Base-by-base conservation (phyloP, 2,113 vertebrate genomes). In the Archocentrus centrarchus region DNA sequence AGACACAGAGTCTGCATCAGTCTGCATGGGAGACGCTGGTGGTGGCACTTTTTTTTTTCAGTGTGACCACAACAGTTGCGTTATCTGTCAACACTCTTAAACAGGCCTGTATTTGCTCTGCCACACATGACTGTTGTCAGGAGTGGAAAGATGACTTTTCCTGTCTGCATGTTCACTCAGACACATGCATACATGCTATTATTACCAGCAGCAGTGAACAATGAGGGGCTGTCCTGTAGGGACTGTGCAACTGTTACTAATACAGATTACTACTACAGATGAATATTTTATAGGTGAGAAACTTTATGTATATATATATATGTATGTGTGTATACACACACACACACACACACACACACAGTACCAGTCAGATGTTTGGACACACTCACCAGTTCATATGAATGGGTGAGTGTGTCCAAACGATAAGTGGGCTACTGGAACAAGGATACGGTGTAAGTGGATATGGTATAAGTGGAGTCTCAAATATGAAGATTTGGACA, bases 1-100 rank as follows among this genome's bases (percentile, higher is more conserved):
- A 90, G 91, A 89, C 93, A 85, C 8, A 0, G 75, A 77, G 88
- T 84, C 90, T 85, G 76, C 78, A 79, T 79, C 68, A 75, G 88
- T 84, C 89, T 85, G 77, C 76, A 81, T 68, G 75, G 55, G 53
- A 85, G 73, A 83, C 80, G 44, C 55, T 75, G 68, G 63, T 82
- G 84, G 53, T 60, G 68, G 80, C 53, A 15, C 44, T 22, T 22
- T 84, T 73, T 81, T 86, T 79, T 30, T 58, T 17, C 22, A 6
- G n/a, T 39, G 81, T 55, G 88, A 88, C 88, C 91, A 91, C 88
- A 90, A 63, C 90, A 88, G 86, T 90, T 84, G 87, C 90, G 61
- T 91, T 86, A 62, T 90, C 82, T 89, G 83, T 85, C 77, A 82
- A 55, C 84, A 81, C 59, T 84, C 57, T 85, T 37, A 82, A 84